Percentiles rank a stretch among this genome's conserved stretches.
These are phyloP conservation scores for Heteromurus nitidus DNA, from an alignment of 2,888 invertebrate genomes.

Conservation along the genomic window DNA sequence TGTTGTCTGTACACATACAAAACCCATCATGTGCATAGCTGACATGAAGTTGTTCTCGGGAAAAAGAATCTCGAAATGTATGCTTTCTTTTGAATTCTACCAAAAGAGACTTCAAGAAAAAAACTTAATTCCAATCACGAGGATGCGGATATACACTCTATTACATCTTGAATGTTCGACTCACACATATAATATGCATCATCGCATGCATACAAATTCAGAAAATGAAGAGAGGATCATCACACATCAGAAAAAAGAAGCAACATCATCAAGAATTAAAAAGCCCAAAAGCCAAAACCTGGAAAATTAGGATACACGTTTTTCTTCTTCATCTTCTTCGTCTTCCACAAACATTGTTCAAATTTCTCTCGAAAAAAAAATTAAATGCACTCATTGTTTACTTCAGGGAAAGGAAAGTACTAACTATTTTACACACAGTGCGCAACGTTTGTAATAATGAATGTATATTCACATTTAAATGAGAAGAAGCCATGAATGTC, in stretches of 20 bases:
- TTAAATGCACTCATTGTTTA: slow-evolving; percentile 44
- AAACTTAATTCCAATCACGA: slow-evolving; percentile 32
- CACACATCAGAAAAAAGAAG: slow-evolving; percentile 4
- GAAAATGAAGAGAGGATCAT: slow-evolving; percentile 21
- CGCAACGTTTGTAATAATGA: too few species aligned
- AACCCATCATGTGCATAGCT: slow-evolving; percentile 4
- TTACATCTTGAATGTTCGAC: neutral
- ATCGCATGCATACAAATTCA: slow-evolving; percentile 35
- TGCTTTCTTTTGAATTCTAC: slow-evolving; percentile 27
- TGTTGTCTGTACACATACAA: slow-evolving; percentile 7
- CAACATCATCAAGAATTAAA: slow-evolving; percentile 39
- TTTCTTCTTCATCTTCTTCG: neutral
- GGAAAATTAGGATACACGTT: slow-evolving; percentile 39
- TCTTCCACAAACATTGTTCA: neutral
- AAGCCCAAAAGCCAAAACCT: slow-evolving; percentile 14
- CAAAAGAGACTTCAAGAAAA: slow-evolving; percentile 12
- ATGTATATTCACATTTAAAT: slow-evolving; percentile 31
- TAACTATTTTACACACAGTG: neutral
- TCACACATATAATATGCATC: neutral
- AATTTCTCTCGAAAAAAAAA: neutral
- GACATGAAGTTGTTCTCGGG: slow-evolving; percentile 44
- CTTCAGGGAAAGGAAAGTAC: neutral
- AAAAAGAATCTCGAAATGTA: slow-evolving; percentile 28
- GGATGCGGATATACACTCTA: neutral
- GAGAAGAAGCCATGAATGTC: slow-evolving; percentile 50